phyloP scores from a whole-genome alignment of 2,888 invertebrate genomes.

The Hypercompe scribonia region DNA sequence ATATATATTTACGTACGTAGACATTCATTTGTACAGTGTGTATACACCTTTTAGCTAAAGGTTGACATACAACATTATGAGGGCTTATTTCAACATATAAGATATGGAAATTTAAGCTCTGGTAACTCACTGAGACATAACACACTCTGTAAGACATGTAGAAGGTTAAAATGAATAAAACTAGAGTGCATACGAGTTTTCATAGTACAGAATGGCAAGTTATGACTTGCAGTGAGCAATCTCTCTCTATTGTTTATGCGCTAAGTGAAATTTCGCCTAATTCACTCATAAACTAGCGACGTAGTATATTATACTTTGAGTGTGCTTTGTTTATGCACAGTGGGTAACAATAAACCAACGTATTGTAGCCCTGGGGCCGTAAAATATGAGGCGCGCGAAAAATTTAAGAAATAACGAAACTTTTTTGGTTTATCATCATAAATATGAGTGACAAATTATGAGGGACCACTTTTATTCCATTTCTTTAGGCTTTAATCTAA shows the following conservation, averaged over 20 bases:
- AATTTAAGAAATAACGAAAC: not conserved
- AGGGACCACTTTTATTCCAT: no score
- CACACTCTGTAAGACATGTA: no score
- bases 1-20: no score
- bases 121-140: no score
- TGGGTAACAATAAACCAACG: not conserved
- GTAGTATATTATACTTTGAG: slow-evolving; percentile 19
- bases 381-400: not conserved
- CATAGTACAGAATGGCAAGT: slow-evolving; percentile 35
- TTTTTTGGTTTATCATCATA: not conserved
- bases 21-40: not conserved
- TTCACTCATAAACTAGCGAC: slow-evolving; percentile 32
- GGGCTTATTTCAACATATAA: not conserved
- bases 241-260: slow-evolving; percentile 43
- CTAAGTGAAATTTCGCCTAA: slow-evolving; percentile 43
- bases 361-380: not conserved
- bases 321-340: slow-evolving; percentile 19
- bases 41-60: no score
- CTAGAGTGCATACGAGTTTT: slow-evolving; percentile 27
- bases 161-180: not conserved
- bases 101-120: no score
- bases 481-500: no score
- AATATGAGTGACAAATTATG: not conserved
- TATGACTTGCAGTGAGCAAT: slow-evolving; percentile 30
- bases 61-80: not conserved